Evolutionary conservation across 2,888 invertebrate genomes (phyloP).

Genomic region (Gymnoscelis rufifasciata): DNA sequence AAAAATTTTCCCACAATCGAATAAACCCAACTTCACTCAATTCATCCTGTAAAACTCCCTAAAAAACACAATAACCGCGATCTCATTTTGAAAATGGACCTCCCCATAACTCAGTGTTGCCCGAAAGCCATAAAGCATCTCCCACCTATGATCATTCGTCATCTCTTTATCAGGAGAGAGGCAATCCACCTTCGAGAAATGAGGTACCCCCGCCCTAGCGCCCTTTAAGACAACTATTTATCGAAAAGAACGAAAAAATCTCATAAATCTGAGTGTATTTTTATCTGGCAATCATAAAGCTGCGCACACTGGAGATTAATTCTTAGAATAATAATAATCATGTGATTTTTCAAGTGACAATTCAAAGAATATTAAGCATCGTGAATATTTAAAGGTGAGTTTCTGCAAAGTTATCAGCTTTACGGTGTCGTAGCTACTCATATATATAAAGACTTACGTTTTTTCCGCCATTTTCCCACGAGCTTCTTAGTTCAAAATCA

Average conservation of each 20-base stretch:
- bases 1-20: too few species aligned
- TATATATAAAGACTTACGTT: too few species aligned
- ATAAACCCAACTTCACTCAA: too few species aligned
- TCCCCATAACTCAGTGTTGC: conserved; percentile 45
- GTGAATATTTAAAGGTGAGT: too few species aligned
- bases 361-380: too few species aligned
- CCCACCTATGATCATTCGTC: conserved; percentile 61
- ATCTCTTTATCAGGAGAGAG: conserved; percentile 70
- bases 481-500: too few species aligned
- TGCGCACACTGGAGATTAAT: too few species aligned
- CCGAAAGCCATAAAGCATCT: conserved; percentile 49
- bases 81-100: conserved; percentile 22
- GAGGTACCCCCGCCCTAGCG: conserved; percentile 56
- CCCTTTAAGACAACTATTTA: conserved; percentile 75
- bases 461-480: too few species aligned
- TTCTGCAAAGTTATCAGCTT: too few species aligned
- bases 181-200: conserved; percentile 69
- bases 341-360: too few species aligned
- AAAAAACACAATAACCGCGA: conserved; percentile 8
- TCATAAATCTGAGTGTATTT: conserved; percentile 65
- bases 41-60: neutral
- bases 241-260: conserved; percentile 51
- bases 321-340: too few species aligned
- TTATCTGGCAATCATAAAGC: conserved; percentile 66
- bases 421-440: too few species aligned